phyloP scores from a whole-genome alignment of 2,888 invertebrate species.

The Callyntrura guangdongensis region DNA sequence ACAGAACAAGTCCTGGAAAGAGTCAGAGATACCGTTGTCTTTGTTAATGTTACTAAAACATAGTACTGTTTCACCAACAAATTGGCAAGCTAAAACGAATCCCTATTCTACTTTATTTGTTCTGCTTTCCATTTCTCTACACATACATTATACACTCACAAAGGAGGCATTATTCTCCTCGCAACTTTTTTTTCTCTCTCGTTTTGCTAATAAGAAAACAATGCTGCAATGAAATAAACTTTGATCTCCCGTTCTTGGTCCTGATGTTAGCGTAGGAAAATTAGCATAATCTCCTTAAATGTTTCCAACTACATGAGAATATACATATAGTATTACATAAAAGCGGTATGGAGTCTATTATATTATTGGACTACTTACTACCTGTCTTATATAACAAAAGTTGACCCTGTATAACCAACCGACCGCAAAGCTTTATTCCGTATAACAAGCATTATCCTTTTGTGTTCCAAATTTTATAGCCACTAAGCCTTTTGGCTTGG shows the following conservation, averaged over 20 bases:
- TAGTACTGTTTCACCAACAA: background rate
- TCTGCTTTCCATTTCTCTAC: too few relatives aligned
- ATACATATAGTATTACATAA: too few relatives aligned
- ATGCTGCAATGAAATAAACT: constrained; percentile 2
- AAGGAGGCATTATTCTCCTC: too few relatives aligned
- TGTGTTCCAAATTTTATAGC: background rate
- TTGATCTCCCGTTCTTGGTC: background rate
- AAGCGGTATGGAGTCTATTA: too few relatives aligned
- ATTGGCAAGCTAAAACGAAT: background rate
- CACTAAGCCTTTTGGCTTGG: background rate
- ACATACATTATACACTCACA: too few relatives aligned
- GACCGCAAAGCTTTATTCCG: background rate
- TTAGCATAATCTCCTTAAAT: constrained; percentile 13
- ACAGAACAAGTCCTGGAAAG: too few relatives aligned
- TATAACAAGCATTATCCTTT: constrained; percentile 3
- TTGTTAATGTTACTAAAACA: too few relatives aligned
- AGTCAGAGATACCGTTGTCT: too few relatives aligned
- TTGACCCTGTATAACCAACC: background rate
- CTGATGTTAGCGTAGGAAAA: constrained; percentile 9
- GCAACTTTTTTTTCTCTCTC: too few relatives aligned
- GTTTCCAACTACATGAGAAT: too few relatives aligned
- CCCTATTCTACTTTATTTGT: background rate
- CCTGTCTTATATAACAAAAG: background rate
- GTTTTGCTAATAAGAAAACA: background rate
- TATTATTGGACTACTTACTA: background rate